phyloP scores from a whole-genome alignment of 2,113 vertebrate species.

The Ramphastos sulfuratus region DNA sequence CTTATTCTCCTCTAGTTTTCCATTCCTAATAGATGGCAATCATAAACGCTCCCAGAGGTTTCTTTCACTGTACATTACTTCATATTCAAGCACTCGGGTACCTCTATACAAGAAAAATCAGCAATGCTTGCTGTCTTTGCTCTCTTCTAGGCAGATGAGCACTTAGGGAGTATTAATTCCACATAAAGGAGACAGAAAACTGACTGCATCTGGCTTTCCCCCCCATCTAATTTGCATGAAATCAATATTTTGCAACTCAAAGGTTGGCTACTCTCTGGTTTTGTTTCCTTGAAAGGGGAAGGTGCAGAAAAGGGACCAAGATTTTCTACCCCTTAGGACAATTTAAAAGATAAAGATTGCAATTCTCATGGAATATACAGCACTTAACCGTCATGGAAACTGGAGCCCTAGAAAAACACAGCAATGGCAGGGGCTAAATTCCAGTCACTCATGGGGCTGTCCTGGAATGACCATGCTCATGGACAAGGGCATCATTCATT shows the following conservation, averaged over 20 bases:
- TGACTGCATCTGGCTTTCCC: slow-evolving; percentile 28
- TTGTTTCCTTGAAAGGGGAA: slow-evolving; percentile 4
- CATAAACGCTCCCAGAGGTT: slow-evolving; percentile 36
- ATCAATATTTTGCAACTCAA: slow-evolving; percentile 57
- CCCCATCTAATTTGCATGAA: slow-evolving; percentile 51
- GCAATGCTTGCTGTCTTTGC: neutral
- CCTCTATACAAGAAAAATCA: slow-evolving; percentile 1
- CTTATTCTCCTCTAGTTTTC: slow-evolving; percentile 9
- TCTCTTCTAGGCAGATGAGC: slow-evolving; percentile 7
- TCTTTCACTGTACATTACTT: neutral
- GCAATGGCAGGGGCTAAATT: neutral
- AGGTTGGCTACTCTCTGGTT: neutral
- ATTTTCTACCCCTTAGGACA: neutral
- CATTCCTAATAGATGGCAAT: slow-evolving; percentile 32
- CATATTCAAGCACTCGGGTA: slow-evolving; percentile 35
- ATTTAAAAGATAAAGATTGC: neutral
- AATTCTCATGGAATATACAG: neutral
- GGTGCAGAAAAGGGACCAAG: neutral
- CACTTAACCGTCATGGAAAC: neutral
- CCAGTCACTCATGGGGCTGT: neutral
- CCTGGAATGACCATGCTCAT: neutral
- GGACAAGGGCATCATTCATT: slow-evolving; percentile 50
- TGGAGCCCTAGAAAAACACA: neutral
- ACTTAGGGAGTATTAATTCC: slow-evolving; percentile 34
- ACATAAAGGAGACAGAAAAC: slow-evolving; percentile 39